Evolutionary conservation across 2,797 vertebrate genomes (phyloP), one percentile per base, ranked within the genome.

Genomic region (Lates japonicus): DNA sequence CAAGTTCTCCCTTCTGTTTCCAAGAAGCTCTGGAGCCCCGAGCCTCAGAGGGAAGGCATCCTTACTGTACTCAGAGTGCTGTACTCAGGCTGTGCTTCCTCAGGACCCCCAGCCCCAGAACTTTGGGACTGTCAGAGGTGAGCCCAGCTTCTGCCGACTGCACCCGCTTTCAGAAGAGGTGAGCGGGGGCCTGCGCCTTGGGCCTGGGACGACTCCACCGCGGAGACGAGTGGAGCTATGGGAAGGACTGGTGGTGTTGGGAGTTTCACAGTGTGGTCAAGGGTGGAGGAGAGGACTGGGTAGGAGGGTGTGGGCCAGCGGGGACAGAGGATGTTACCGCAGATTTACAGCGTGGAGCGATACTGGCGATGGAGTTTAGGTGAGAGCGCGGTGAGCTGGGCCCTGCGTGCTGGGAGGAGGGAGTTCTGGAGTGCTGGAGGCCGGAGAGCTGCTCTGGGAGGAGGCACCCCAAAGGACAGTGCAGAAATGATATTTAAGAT

Each of bases 321-420:
- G 97, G 1, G 97, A 98, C 66, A 98, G 92, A 0, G 97, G 78
- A 98, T 98, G 92, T 98, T 98, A 70, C 97, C 97, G 97, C 97
- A 0, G 97, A 98, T 88, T 98, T 98, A 87, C 97, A 98, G 7
- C 97, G 96, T 0, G 97, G 97, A 98, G 70, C 97, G 96, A 83
- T 98, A 98, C 90, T 98, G 97, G 3, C 97, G 96, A 87, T 98
- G 97, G n/a, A 98, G 94, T 80, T 98, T 98, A 0, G 97, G 97
- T 11, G 97, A 98, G 58, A 97, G 0, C 98, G 97, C 68, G 98
- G 94, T 4, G 97, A 98, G 90, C 97, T 98, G 74, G 97, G 97
- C 41, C 97, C 94, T 95, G 97, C 97, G 92, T 97, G 97, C 86
- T 97, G 97, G 7, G 97, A 97, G 3, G 97, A 97, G 96, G 2